Base-by-base conservation (phyloP, 1,140 invertebrate genomes). In the Lethrus apterus region DNA sequence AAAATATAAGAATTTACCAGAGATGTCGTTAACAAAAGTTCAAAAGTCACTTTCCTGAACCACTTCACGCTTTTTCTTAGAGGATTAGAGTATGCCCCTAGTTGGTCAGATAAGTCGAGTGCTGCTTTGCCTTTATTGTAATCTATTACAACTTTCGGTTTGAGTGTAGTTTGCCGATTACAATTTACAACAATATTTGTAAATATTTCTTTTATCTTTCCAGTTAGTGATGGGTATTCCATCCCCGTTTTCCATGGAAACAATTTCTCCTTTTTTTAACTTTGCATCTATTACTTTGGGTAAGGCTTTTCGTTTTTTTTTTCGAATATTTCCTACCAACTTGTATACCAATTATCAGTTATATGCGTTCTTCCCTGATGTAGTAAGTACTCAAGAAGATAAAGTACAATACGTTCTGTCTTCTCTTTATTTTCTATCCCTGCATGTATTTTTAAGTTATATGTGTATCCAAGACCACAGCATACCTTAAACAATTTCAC, bases 11-110 rank as follows among this genome's bases (percentile, higher is more conserved):
- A 51, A 38, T 62, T 63, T 41, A 64, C 51, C 29, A 64, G 14
- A 4, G 53, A 46, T 40, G 55, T 63, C 9, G 57, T 59, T 38
- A 60, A 50, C 14, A 66, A 31, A 1, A 64, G 41, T 49, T 64
- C 54, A 44, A 65, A 43, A 5, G 50, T 56, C 11, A 38, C 13
- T 19, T 38, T 38, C 4, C 35, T 2, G 13, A 21, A 38, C 35
- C 35, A 38, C n/a, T 65, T 64, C 4, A 38, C 2, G 8, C 31
- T 54, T 21, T 49, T 51, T 32, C 52, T 29, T 19, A 54, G 40
- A 3, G 45, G 36, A 10, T 3, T 48, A 20, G 33, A 41, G 35
- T 51, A 56, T 26, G 30, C 35, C 11, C 42, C 42, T 34, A 56
- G 46, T 24, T 52, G 47, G 32, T 57, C 48, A 26, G 50, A 48